Evolutionary conservation across 2,113 vertebrate species (phyloP).

Genomic region (Tupaia chinensis): DNA sequence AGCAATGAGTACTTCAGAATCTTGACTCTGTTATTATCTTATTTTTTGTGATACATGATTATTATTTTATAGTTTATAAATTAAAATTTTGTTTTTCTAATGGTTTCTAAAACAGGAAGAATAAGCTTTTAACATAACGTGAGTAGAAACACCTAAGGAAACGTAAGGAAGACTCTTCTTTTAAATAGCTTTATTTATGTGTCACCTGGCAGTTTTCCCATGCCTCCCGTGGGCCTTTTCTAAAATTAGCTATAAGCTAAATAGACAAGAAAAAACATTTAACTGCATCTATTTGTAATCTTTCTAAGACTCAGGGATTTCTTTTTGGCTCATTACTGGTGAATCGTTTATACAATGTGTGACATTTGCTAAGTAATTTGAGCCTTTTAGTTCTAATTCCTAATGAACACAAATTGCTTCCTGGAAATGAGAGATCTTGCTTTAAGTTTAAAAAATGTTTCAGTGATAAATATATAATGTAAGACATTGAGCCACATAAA

Average conservation of each 20-base stretch:
- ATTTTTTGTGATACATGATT: not conserved
- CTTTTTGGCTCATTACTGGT: conserved; percentile 4
- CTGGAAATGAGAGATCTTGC: not conserved
- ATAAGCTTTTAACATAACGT: not conserved
- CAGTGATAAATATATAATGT: not conserved
- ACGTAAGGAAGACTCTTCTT: not conserved
- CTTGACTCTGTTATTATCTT: conserved; percentile 16
- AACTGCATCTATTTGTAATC: not conserved
- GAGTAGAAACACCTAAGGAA: not conserved
- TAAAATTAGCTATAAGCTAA: conserved; percentile 41
- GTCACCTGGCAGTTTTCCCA: not conserved
- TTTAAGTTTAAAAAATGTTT: conserved; percentile 44
- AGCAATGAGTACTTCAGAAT: not conserved
- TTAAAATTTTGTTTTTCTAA: conserved; percentile 13
- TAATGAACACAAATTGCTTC: not conserved
- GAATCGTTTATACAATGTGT: not conserved
- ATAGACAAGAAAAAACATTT: not conserved
- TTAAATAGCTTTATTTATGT: not conserved
- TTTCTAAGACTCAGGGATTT: not conserved
- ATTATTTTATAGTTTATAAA: conserved; percentile 17
- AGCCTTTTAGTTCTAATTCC: conserved; percentile 17
- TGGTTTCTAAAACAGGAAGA: not conserved
- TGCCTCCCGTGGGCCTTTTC: not conserved
- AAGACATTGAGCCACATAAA: not conserved
- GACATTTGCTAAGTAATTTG: conserved; percentile 25